Evolutionary conservation across 2,797 vertebrate genomes (phyloP).

Genomic region (Salarias fasciatus): DNA sequence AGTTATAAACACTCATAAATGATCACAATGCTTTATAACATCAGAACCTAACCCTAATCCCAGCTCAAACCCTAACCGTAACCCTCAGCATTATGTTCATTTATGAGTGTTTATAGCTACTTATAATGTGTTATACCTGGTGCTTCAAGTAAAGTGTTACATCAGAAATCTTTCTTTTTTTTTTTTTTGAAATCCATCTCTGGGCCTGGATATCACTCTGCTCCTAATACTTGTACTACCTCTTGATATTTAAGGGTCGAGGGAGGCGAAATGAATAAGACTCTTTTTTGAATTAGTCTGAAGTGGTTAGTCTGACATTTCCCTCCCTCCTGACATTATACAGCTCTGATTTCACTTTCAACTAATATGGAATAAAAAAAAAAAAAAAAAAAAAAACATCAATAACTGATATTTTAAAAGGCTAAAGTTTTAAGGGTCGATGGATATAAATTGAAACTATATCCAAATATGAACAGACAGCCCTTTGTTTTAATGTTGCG

Average conservation of each 20-base stretch:
- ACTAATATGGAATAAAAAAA: neutral
- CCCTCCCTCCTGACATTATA: neutral
- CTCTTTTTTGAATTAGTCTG: neutral
- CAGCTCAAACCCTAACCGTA: no score
- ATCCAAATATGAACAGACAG: no score
- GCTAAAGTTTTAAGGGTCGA: neutral
- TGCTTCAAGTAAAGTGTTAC: no score
- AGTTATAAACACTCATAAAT: no score
- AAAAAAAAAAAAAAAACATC: neutral
- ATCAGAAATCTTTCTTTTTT: neutral
- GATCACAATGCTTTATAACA: no score
- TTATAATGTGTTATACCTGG: no score
- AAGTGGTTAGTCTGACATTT: neutral
- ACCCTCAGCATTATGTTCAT: no score
- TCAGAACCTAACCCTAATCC: no score
- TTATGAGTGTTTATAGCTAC: no score
- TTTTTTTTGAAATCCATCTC: neutral
- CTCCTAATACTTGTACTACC: neutral
- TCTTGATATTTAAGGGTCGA: slow-evolving; percentile 2
- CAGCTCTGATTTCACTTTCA: neutral
- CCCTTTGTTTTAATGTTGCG: no score
- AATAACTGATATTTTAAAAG: no score
- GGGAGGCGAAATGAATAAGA: neutral
- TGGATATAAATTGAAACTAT: no score
- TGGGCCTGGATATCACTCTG: slow-evolving; percentile 12